These are phyloP conservation scores for Lemur catta DNA, from an alignment of 2,797 vertebrate species.

Conservation along the genomic window DNA sequence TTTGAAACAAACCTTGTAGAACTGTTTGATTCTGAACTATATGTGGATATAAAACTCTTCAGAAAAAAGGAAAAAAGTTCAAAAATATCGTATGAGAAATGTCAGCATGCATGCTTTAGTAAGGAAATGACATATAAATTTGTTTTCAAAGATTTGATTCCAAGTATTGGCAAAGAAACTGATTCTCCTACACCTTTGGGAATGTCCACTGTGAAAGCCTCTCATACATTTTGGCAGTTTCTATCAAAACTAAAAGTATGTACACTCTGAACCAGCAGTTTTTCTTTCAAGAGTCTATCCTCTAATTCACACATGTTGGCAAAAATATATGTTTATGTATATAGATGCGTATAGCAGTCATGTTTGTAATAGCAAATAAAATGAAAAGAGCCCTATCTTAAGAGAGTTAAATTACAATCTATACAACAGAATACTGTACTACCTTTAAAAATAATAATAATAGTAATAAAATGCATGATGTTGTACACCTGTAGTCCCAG, in stretches of 20 bases:
- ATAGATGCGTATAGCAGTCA: neutral
- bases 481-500: neutral
- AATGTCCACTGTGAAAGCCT: neutral
- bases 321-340: neutral
- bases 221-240: neutral
- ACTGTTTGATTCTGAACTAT: neutral
- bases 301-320: neutral
- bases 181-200: neutral
- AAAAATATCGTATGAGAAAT: constrained; percentile 4
- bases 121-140: neutral
- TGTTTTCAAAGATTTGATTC: neutral
- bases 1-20: neutral
- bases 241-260: neutral
- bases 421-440: neutral
- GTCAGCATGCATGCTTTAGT: neutral
- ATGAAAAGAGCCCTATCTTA: neutral
- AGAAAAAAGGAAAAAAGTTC: neutral
- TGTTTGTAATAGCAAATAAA: neutral
- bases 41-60: neutral
- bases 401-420: neutral
- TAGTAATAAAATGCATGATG: neutral
- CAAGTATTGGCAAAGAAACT: neutral
- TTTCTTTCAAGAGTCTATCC: neutral
- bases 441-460: neutral
- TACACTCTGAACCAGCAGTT: neutral